A percentile compares a stretch with the other conserved stretches of the same genome.
Evolutionary conservation across 1,140 invertebrate species (phyloP).

Genomic region (Heliconius himera): DNA sequence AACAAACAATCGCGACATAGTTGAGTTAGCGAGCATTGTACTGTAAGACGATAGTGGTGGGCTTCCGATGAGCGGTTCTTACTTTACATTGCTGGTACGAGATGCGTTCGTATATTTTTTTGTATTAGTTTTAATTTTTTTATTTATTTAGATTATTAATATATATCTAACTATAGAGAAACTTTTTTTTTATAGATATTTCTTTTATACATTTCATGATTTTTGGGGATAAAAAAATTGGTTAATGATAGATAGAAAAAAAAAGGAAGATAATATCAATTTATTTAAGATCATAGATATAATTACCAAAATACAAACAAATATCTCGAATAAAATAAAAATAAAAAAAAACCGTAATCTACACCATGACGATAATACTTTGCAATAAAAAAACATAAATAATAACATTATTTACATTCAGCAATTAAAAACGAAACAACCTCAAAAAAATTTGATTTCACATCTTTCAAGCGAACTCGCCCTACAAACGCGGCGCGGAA

Average conservation of each 20-base stretch:
- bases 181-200: no score
- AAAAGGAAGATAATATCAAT: no score
- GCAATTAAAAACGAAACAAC: neutral
- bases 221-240: no score
- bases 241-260: no score
- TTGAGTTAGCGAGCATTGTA: slow-evolving; percentile 46
- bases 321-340: no score
- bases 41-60: slow-evolving; percentile 40
- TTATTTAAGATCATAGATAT: no score
- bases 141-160: no score
- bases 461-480: slow-evolving; percentile 48
- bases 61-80: slow-evolving; percentile 30
- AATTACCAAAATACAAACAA: no score
- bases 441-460: neutral
- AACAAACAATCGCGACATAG: slow-evolving; percentile 46
- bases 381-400: neutral
- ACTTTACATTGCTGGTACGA: slow-evolving; percentile 13
- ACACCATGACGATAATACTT: neutral
- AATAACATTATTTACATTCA: neutral
- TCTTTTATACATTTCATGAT: no score
- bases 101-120: neutral
- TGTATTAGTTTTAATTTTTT: no score
- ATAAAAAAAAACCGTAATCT: no score
- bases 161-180: no score
- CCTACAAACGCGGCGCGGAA: slow-evolving; percentile 55